Percentiles rank a stretch among this genome's conserved stretches.
Evolutionary conservation across 2,888 invertebrate species (phyloP).

Genomic region (Rhaphigaster nebulosa): DNA sequence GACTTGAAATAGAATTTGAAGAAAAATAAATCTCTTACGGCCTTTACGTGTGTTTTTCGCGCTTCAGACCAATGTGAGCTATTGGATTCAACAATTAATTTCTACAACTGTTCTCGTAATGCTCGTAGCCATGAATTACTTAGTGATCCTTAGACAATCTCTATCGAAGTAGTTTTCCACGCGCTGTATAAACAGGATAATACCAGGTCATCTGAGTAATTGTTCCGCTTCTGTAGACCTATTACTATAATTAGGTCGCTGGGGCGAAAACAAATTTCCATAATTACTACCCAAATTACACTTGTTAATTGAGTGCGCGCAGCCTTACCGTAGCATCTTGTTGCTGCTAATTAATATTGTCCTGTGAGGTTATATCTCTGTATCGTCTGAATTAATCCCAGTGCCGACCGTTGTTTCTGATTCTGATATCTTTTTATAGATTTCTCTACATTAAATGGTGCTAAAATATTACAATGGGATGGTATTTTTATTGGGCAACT

Average conservation of each 20-base stretch:
- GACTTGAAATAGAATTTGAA: too few species aligned
- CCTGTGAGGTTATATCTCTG: neutral
- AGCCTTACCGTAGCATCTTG: neutral
- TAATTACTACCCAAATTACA: conserved; percentile 23
- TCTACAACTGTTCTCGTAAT: neutral
- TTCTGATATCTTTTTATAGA: neutral
- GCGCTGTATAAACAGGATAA: conserved; percentile 4
- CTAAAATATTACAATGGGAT: too few species aligned
- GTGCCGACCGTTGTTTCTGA: neutral
- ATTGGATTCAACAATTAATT: neutral
- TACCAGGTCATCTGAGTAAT: neutral
- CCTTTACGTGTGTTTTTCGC: too few species aligned
- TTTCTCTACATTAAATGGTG: too few species aligned
- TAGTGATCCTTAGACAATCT: neutral
- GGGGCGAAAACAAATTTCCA: conserved; percentile 39
- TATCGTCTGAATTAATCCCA: neutral
- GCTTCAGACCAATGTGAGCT: neutral
- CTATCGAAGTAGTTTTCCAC: conserved; percentile 8
- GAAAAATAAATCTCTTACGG: too few species aligned
- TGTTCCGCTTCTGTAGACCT: conserved; percentile 1
- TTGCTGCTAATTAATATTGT: neutral
- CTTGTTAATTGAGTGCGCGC: neutral
- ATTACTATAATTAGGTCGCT: conserved; percentile 35
- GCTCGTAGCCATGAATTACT: neutral
- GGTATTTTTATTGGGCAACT: too few species aligned